phyloP scores from a whole-genome alignment of 2,113 vertebrate species.

The Piprites chloris region DNA sequence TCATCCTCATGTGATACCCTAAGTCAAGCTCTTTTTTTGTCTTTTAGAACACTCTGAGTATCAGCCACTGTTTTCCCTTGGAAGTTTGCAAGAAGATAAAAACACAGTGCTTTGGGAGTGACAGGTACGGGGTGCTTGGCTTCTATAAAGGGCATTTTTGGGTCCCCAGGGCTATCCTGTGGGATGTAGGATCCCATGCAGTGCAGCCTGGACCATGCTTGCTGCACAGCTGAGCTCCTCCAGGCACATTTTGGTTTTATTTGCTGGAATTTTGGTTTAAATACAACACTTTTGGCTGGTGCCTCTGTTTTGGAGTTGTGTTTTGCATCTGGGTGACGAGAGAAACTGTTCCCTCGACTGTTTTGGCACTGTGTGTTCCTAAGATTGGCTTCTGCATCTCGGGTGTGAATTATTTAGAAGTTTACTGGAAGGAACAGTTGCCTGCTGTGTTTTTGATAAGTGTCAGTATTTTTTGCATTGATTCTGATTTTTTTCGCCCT shows the following conservation, averaged over 20 bases:
- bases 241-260: not conserved
- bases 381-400: not conserved
- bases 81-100: not conserved
- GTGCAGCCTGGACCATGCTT: rapidly evolving
- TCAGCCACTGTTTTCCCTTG: not conserved
- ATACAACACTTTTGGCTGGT: rapidly evolving
- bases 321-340: not conserved
- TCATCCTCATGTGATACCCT: not conserved
- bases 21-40: not conserved
- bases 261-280: not conserved
- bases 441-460: not conserved
- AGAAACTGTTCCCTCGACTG: not conserved
- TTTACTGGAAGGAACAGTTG: not conserved
- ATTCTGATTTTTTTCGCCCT: not conserved
- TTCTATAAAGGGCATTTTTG: not conserved
- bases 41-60: rapidly evolving
- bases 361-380: not conserved
- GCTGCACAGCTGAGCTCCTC: not conserved
- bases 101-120: not conserved
- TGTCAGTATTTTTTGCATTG: not conserved
- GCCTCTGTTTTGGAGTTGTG: not conserved
- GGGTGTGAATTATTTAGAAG: not conserved
- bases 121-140: not conserved
- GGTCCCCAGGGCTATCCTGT: not conserved
- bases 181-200: not conserved